Conservation (phyloP, 1,140 invertebrate species). For the Pseudomyrmex gracilis region DNA sequence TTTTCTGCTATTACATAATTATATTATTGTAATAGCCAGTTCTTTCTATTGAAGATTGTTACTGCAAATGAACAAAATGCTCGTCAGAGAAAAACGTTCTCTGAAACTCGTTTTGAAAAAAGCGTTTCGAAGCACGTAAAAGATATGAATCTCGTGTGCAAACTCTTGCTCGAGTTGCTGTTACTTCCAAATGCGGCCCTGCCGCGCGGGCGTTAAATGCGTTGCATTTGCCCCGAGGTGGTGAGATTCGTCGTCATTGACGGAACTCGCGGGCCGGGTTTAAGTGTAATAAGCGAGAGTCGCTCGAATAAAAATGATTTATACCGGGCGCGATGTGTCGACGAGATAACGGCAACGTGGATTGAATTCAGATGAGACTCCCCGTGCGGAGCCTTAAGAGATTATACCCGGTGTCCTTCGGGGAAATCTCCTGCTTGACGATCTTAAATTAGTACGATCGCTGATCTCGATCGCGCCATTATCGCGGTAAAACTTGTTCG, state of each 20-base stretch:
- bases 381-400: background rate
- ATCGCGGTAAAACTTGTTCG: slow-evolving; percentile 1
- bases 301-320: slow-evolving; percentile 73
- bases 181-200: background rate
- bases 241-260: slow-evolving; percentile 63
- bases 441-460: slow-evolving; percentile 29
- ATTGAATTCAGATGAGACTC: slow-evolving; percentile 72
- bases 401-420: slow-evolving; percentile 56
- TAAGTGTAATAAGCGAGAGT: slow-evolving; percentile 57
- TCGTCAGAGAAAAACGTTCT: too few species aligned
- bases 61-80: too few species aligned
- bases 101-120: too few species aligned
- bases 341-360: slow-evolving; percentile 60
- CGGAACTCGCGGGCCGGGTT: slow-evolving; percentile 12
- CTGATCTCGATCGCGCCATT: slow-evolving; percentile 20
- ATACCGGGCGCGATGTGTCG: slow-evolving; percentile 62
- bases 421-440: background rate
- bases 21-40: background rate
- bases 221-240: slow-evolving; percentile 45
- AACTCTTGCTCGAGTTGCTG: background rate
- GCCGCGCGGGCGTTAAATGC: slow-evolving; percentile 64
- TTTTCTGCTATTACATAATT: background rate
- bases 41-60: too few species aligned
- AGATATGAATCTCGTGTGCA: background rate
- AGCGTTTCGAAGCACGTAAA: too few species aligned